These are phyloP conservation scores for Selenia dentaria DNA, from an alignment of 2,888 invertebrate species.

Conservation along the genomic window DNA sequence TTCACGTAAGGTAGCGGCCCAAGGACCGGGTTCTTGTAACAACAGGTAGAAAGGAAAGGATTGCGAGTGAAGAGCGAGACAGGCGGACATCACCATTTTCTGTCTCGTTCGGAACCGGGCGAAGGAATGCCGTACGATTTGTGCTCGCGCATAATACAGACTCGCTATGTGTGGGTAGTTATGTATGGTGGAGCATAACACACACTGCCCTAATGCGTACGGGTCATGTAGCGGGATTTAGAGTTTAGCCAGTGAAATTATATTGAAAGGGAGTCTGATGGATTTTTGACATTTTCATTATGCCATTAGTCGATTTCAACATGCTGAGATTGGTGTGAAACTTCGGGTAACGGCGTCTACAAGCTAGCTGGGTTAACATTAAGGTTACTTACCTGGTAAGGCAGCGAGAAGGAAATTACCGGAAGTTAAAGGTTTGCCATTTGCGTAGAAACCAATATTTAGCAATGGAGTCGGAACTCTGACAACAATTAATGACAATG, in stretches of 20 bases:
- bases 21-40: slow-evolving; percentile 84
- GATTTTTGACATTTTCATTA: slow-evolving; percentile 70
- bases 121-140: slow-evolving; percentile 84
- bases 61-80: slow-evolving; percentile 75
- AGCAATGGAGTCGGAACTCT: too few relatives aligned
- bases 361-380: too few relatives aligned
- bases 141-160: slow-evolving; percentile 75
- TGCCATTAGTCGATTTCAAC: slow-evolving; percentile 13
- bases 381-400: too few relatives aligned
- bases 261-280: slow-evolving; percentile 83
- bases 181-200: slow-evolving; percentile 70
- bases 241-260: slow-evolving; percentile 84
- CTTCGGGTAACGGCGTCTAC: background rate
- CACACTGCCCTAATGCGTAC: slow-evolving; percentile 84
- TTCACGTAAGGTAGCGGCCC: slow-evolving; percentile 84
- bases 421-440: too few relatives aligned
- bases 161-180: slow-evolving; percentile 59
- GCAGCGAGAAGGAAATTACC: too few relatives aligned
- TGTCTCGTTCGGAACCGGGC: slow-evolving; percentile 65
- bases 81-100: slow-evolving; percentile 44
- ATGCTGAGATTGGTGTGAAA: background rate
- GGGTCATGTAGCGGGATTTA: slow-evolving; percentile 83
- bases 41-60: slow-evolving; percentile 85
- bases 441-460: too few relatives aligned
- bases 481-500: too few relatives aligned